These are phyloP conservation scores for Sinocyclocheilus grahami DNA, from an alignment of 2,113 vertebrate species.

Conservation along the genomic window DNA sequence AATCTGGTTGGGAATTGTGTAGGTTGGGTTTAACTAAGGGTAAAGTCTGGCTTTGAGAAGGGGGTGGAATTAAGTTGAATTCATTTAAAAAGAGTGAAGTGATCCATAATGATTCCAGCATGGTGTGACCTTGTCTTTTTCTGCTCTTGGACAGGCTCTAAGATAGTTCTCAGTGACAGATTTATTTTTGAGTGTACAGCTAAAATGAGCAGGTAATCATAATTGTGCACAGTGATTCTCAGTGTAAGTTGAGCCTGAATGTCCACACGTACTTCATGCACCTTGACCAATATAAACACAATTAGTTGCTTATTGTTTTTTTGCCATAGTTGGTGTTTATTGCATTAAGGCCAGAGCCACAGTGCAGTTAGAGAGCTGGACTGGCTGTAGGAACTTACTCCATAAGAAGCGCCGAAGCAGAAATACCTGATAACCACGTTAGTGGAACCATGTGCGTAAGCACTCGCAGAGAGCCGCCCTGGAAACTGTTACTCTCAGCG, in stretches of 20 bases:
- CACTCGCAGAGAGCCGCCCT: constrained; percentile 1
- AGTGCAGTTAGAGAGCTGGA: background rate
- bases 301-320: background rate
- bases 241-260: background rate
- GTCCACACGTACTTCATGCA: background rate
- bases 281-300: background rate
- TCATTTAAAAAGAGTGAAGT: constrained; percentile 54
- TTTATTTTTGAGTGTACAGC: background rate
- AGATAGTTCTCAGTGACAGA: background rate
- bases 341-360: background rate
- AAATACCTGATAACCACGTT: constrained; percentile 32
- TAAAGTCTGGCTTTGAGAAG: constrained; percentile 27
- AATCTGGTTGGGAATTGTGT: background rate
- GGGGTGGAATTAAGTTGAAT: background rate
- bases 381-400: constrained; percentile 13
- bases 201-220: background rate
- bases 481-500: constrained; percentile 23
- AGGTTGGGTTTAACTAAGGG: constrained; percentile 51
- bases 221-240: background rate
- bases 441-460: constrained; percentile 24
- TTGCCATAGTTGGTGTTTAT: background rate
- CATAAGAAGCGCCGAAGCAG: background rate
- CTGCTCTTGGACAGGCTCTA: background rate
- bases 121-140: constrained; percentile 48
- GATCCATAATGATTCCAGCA: constrained; percentile 60